phyloP scores from a whole-genome alignment of 2,113 vertebrate genomes.

The Dipodomys ordii region DNA sequence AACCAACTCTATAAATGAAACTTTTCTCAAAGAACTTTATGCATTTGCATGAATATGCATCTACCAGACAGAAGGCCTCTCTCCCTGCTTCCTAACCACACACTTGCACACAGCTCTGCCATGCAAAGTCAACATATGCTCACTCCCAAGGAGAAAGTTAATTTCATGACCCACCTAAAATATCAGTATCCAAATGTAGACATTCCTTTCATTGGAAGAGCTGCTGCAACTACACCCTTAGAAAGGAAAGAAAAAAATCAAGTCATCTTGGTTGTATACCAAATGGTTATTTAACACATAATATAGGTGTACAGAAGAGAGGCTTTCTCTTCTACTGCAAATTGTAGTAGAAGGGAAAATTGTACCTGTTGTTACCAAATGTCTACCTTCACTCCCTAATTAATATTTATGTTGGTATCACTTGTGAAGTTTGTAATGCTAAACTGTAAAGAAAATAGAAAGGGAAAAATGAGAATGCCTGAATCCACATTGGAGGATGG shows the following conservation, averaged over 20 bases:
- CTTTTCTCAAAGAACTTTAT: conserved; percentile 66
- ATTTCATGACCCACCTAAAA: conserved; percentile 72
- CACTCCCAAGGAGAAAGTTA: conserved; percentile 55
- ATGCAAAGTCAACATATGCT: conserved; percentile 71
- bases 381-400: not conserved
- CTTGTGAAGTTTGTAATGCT: not conserved
- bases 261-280: conserved; percentile 25
- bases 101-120: conserved; percentile 30
- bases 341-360: not conserved
- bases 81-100: conserved; percentile 25
- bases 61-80: conserved; percentile 68
- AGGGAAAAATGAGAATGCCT: conserved; percentile 10
- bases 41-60: conserved; percentile 59
- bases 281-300: not conserved
- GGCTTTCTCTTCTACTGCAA: not conserved
- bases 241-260: conserved; percentile 27
- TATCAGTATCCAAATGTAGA: conserved; percentile 70
- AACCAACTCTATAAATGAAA: conserved; percentile 63
- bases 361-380: not conserved
- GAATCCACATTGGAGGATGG: not conserved
- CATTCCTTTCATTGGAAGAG: conserved; percentile 25
- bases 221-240: conserved; percentile 44
- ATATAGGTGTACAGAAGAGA: not conserved
- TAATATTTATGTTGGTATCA: not conserved
- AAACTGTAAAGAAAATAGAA: not conserved